Base-by-base conservation (phyloP, 2,888 invertebrate genomes). In the Timandra comae region DNA sequence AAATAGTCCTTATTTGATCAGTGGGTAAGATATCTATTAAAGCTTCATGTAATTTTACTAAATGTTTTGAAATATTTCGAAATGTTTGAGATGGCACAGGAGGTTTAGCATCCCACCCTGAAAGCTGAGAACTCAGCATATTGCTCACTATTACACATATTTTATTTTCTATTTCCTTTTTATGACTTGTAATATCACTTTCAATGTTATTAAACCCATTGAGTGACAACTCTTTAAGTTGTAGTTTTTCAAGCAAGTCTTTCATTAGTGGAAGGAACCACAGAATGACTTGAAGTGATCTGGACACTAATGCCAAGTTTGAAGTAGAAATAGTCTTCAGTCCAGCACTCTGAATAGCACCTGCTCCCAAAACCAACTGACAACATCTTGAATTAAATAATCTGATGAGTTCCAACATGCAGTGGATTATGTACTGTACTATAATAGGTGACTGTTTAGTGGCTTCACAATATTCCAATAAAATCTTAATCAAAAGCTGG, bases 361-460 rank as follows among this genome's bases (percentile, higher is more conserved):
- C 98, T 23, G 98, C 99, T 25, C 98, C 99, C 33, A 99, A 87
- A 33, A 99, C 95, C 52, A 99, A 87, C 71, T 98, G 98, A 76
- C 96, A 98, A 55, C 93, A 93, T 37, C 93, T 88, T 3, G 95
- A 95, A 78, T 96, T 96, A 59, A 94, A 96, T 52, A 94, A 91
- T 61, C 95, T 90, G 45, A 97, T 82, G 31, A 98, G 80, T 71
- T 98, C 98, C n/a, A 95, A 89, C 53, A 97, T 90, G 65, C 96
- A 91, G 41, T 94, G 89, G 23, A 96, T 91, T 43, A 97, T 88
- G 48, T 93, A 93, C 38, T 93, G 90, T 10, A 95, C 91, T 31
- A 95, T 88, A 11, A 92, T 88, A n/a, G 93, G 90, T 33, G 97
- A 86, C 56, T 95, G 91, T 45, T 89, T 88, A 1, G 92, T 91